Evolutionary conservation across 92 coral and sea anemone species (phyloP).

Genomic region (Plumapathes pennacea): DNA sequence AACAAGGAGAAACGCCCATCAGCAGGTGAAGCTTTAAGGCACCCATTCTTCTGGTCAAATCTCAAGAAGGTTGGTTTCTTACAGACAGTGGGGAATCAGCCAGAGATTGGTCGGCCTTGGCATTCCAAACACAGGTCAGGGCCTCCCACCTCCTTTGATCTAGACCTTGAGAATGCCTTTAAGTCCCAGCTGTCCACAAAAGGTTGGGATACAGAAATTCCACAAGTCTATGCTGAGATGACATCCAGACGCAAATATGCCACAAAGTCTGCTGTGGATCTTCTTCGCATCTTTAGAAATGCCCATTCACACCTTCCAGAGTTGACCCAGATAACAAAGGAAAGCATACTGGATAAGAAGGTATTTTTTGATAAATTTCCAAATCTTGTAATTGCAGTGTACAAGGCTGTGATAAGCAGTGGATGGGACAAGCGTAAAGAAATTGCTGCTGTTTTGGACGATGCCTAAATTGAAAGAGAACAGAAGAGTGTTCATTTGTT

Average conservation of each 20-base stretch:
- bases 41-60: slow-evolving; percentile 53
- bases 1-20: slow-evolving; percentile 22
- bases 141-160: no score
- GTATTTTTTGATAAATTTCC: slow-evolving; percentile 46
- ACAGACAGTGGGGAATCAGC: slow-evolving; percentile 42
- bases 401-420: slow-evolving; percentile 24
- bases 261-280: slow-evolving; percentile 31
- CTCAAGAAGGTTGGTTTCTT: slow-evolving; percentile 30
- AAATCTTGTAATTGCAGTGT: slow-evolving; percentile 47
- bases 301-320: slow-evolving; percentile 35
- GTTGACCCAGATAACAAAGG: not conserved
- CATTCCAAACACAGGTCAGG: slow-evolving; percentile 2
- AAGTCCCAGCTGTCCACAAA: no score
- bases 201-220: slow-evolving; percentile 13
- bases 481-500: no score
- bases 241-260: slow-evolving; percentile 13
- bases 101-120: slow-evolving; percentile 21
- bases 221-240: slow-evolving; percentile 19
- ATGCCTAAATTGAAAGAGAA: no score
- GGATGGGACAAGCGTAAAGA: slow-evolving; percentile 33
- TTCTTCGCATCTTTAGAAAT: slow-evolving; percentile 55
- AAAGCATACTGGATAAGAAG: slow-evolving; percentile 14
- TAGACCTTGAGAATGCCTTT: no score
- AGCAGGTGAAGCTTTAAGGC: slow-evolving; percentile 19
- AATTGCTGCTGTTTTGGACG: no score